Percentiles rank a stretch among this genome's conserved stretches.
Evolutionary conservation across 2,888 invertebrate genomes (phyloP).

Genomic region (Drepana falcataria): DNA sequence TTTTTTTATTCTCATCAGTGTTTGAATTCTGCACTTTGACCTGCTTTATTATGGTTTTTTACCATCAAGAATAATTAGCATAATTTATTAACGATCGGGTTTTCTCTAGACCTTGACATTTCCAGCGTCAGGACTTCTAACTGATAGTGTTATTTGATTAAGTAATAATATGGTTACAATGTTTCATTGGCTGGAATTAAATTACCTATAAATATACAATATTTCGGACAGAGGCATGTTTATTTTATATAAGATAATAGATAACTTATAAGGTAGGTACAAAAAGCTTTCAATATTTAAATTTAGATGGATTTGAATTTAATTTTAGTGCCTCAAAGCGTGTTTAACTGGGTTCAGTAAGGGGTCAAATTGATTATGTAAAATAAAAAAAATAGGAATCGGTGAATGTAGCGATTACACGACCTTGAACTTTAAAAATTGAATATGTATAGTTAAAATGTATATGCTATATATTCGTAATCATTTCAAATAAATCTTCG

Average conservation of each 20-base stretch:
- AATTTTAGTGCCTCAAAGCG: too few species aligned
- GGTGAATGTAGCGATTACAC: not conserved
- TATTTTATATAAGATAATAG: too few species aligned
- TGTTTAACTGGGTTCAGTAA: not conserved
- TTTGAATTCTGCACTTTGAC: not conserved
- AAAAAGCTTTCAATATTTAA: too few species aligned
- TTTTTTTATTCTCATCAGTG: not conserved
- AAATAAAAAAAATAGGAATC: not conserved
- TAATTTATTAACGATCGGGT: not conserved
- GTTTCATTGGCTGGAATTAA: too few species aligned
- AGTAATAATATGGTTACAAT: too few species aligned
- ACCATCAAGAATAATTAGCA: not conserved
- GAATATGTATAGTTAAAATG: too few species aligned
- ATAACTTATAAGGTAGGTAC: too few species aligned
- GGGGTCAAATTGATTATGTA: not conserved
- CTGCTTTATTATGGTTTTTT: not conserved
- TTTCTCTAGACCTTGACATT: slow-evolving; percentile 1
- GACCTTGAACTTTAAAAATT: not conserved
- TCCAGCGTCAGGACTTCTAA: not conserved
- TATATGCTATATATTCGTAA: not conserved
- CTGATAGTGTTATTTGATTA: too few species aligned
- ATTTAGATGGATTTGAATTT: too few species aligned
- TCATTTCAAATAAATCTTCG: too few species aligned
- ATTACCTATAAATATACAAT: too few species aligned
- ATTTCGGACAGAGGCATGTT: too few species aligned